Conservation (phyloP, 2,113 vertebrate genomes). For the Megalops atlanticus region DNA sequence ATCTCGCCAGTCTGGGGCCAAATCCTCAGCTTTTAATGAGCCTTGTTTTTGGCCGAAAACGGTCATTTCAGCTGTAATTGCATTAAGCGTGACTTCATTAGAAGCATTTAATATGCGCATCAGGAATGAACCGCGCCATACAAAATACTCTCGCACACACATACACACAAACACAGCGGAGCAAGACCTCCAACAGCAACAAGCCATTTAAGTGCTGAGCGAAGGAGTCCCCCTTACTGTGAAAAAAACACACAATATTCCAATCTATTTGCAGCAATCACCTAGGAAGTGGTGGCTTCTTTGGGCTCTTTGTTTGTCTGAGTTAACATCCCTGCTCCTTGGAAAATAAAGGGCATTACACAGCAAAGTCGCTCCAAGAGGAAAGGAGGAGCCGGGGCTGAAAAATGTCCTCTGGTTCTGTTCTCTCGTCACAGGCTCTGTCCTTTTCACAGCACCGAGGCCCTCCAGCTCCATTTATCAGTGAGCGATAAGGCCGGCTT, state of each 20-base stretch:
- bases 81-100: neutral
- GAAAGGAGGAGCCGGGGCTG: neutral
- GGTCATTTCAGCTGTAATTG: neutral
- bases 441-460: neutral
- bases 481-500: neutral
- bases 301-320: neutral
- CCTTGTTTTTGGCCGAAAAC: neutral
- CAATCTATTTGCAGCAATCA: neutral
- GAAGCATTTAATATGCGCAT: neutral
- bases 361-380: neutral
- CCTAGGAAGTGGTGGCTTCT: neutral
- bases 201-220: neutral
- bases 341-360: slow-evolving; percentile 1
- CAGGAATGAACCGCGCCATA: neutral
- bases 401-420: neutral
- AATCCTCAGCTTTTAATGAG: neutral
- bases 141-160: neutral
- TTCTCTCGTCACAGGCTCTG: neutral
- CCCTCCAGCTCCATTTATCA: slow-evolving; percentile 2
- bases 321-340: neutral
- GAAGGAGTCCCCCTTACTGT: neutral
- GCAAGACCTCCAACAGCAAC: neutral
- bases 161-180: neutral
- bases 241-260: neutral
- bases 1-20: slow-evolving; percentile 13